Evolutionary conservation across 2,797 vertebrate genomes (phyloP).

Genomic region (Synaphobranchus kaupii): DNA sequence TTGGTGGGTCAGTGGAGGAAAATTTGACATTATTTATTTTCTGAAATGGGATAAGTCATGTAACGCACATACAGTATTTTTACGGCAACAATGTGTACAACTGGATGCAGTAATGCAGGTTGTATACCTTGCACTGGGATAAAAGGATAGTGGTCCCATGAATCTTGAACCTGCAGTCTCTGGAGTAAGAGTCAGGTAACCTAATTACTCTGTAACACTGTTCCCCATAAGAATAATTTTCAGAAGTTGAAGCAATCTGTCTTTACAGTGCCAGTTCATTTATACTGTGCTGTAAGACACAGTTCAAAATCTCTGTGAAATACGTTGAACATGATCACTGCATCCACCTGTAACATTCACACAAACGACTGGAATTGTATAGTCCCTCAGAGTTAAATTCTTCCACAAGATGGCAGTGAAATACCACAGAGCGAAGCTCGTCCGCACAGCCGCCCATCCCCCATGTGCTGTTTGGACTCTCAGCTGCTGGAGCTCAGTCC

Average conservation of each 20-base stretch:
- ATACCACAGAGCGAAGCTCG: slow-evolving; percentile 43
- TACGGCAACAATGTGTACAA: not conserved
- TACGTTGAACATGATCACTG: not conserved
- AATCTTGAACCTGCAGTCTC: not conserved
- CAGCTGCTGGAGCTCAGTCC: slow-evolving; percentile 16
- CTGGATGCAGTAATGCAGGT: not conserved
- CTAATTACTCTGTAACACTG: not conserved
- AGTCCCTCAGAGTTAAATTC: not conserved
- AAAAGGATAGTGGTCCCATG: not conserved
- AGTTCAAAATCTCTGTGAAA: not conserved
- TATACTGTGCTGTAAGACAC: not conserved
- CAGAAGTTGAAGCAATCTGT: not conserved
- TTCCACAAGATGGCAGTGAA: slow-evolving; percentile 74
- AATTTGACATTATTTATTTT: not conserved
- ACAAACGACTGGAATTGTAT: not conserved
- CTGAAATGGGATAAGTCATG: not conserved
- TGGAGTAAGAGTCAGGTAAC: not conserved
- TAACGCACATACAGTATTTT: not conserved
- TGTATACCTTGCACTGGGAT: not conserved
- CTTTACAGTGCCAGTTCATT: not conserved
- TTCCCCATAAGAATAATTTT: not conserved
- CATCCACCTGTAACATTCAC: not conserved
- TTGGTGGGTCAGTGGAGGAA: not conserved
- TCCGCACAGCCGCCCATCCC: slow-evolving; percentile 22
- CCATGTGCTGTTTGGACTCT: not conserved